Evolutionary conservation across 2,113 vertebrate species (phyloP).

Genomic region (Theristicus caerulescens): DNA sequence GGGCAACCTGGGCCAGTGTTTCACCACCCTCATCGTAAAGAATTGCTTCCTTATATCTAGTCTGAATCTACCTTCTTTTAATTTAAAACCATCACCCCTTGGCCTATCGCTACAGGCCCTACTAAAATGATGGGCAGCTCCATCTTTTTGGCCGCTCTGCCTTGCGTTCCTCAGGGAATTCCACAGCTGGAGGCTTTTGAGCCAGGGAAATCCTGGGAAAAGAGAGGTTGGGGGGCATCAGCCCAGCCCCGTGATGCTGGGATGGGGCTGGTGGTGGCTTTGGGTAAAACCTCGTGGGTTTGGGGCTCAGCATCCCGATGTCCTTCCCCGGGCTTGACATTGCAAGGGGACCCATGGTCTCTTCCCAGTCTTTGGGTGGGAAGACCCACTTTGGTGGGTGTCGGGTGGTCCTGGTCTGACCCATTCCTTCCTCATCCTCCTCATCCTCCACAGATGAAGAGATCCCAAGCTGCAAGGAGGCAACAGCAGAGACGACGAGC

Average conservation of each 20-base stretch:
- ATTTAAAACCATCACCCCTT: neutral
- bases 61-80: neutral
- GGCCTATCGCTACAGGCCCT: neutral
- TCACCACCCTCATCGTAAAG: neutral
- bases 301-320: rapidly evolving
- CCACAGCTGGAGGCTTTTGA: neutral
- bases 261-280: neutral
- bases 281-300: neutral
- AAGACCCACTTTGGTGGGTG: neutral
- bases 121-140: neutral
- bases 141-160: neutral
- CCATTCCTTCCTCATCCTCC: neutral
- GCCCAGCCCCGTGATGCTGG: rapidly evolving
- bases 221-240: neutral
- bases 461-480: constrained; percentile 88
- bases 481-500: constrained; percentile 89
- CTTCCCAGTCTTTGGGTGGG: too few relatives aligned
- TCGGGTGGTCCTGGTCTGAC: neutral
- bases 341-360: rapidly evolving
- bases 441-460: constrained; percentile 83
- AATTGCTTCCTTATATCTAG: neutral
- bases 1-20: neutral
- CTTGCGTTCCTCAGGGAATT: neutral
- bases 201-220: neutral
- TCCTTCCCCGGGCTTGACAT: neutral